These are phyloP conservation scores for Australoheros scitulus DNA, from an alignment of 2,113 vertebrate species.

Conservation along the genomic window DNA sequence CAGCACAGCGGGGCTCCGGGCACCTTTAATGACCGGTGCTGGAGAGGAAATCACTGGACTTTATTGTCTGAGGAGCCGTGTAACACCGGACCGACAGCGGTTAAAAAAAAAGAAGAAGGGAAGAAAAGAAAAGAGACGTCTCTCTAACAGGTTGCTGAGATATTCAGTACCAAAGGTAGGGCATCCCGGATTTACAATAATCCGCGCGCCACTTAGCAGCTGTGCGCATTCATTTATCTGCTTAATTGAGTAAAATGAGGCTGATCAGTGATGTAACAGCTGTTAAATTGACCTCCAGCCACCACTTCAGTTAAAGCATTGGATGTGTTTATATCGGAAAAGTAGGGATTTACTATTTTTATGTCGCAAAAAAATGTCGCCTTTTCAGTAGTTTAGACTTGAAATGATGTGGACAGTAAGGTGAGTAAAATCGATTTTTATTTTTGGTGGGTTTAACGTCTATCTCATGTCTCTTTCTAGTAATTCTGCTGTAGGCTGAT, in stretches of 20 bases:
- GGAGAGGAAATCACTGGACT: conserved; percentile 22
- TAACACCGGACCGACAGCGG: background rate
- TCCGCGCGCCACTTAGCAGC: background rate
- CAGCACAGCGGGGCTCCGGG: conserved; percentile 19
- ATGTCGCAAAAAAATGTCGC: background rate
- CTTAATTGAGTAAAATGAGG: conserved; percentile 35
- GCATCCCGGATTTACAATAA: background rate
- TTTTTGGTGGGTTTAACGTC: background rate
- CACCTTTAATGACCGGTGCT: conserved; percentile 29
- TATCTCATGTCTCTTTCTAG: background rate
- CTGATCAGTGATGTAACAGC: conserved; percentile 33
- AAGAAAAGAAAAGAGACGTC: background rate
- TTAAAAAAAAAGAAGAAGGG: background rate
- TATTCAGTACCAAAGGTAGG: conserved; percentile 49
- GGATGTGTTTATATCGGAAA: background rate
- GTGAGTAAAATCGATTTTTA: background rate
- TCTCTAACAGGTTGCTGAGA: conserved; percentile 49
- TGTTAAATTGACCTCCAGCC: conserved; percentile 25
- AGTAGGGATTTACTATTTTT: background rate
- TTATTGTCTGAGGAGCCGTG: conserved; percentile 7
- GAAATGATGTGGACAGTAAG: background rate
- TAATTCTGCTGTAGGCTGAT: background rate
- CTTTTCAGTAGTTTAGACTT: conserved; percentile 5
- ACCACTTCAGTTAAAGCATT: background rate
- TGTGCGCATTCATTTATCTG: conserved; percentile 20